Percentiles rank a stretch among this genome's conserved stretches.
Evolutionary conservation across 2,113 vertebrate genomes (phyloP).

Genomic region (Epinephelus lanceolatus): DNA sequence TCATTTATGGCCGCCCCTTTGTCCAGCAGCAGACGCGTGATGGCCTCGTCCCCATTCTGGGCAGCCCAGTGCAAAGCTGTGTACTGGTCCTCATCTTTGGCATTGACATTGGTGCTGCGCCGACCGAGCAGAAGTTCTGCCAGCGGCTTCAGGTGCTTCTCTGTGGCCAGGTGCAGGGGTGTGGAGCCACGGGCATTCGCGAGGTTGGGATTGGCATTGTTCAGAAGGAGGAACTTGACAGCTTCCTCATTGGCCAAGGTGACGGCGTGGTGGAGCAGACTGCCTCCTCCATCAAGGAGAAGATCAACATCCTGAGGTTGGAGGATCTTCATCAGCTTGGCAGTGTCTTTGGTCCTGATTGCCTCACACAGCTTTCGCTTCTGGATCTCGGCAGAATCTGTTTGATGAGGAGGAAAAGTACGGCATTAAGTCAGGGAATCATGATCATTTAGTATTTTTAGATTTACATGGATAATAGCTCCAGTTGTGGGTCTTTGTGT

Average conservation of each 20-base stretch:
- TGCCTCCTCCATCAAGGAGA: slow-evolving; percentile 89
- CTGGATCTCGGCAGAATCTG: slow-evolving; percentile 93
- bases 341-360: slow-evolving; percentile 90
- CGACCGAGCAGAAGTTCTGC: slow-evolving; percentile 92
- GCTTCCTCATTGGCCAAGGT: slow-evolving; percentile 93
- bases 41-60: slow-evolving; percentile 93
- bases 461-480: not conserved
- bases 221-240: slow-evolving; percentile 94
- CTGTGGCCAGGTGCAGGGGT: slow-evolving; percentile 92
- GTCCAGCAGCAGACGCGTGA: slow-evolving; percentile 92
- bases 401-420: not conserved
- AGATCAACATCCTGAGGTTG: slow-evolving; percentile 98
- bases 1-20: slow-evolving; percentile 87
- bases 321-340: slow-evolving; percentile 97
- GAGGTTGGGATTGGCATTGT: slow-evolving; percentile 93
- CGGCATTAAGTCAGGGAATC: not conserved
- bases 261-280: slow-evolving; percentile 93
- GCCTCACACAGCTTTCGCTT: slow-evolving; percentile 94
- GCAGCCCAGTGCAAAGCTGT: slow-evolving; percentile 95
- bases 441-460: not conserved
- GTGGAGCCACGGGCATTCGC: slow-evolving; percentile 90
- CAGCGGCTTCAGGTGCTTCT: slow-evolving; percentile 87
- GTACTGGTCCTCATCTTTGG: slow-evolving; percentile 96
- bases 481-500: not conserved
- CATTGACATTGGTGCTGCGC: slow-evolving; percentile 92